phyloP scores from a whole-genome alignment of 2,113 vertebrate genomes.

The Osmerus mordax region DNA sequence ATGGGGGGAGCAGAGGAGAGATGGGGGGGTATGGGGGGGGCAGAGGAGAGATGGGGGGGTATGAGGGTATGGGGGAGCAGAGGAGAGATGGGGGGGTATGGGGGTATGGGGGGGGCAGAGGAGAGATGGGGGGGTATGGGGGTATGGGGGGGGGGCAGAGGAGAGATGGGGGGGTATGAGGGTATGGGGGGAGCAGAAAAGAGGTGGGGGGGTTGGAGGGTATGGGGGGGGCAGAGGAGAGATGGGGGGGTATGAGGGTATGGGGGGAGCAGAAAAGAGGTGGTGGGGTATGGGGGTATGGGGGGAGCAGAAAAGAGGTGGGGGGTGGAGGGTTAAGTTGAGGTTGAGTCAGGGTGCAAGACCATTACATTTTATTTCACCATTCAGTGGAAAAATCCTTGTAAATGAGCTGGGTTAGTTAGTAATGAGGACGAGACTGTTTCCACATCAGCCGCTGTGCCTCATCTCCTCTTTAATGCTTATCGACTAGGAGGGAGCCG shows the following conservation, averaged over 20 bases:
- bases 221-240: not conserved
- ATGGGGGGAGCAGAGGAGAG: too few species aligned
- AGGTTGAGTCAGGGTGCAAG: not conserved
- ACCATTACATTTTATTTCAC: not conserved
- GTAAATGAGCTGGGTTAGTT: conserved; percentile 50
- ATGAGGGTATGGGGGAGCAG: too few species aligned
- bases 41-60: too few species aligned
- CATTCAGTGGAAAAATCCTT: conserved; percentile 39
- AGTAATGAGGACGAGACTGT: conserved; percentile 24
- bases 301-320: not conserved
- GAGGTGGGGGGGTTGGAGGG: not conserved
- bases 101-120: conserved; percentile 35
- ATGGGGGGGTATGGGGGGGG: too few species aligned
- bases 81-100: too few species aligned
- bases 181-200: conserved; percentile 26
- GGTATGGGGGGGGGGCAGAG: too few species aligned
- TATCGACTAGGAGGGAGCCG: not conserved
- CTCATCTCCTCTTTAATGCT: conserved; percentile 28
- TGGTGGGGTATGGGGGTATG: conserved; percentile 5
- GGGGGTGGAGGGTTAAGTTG: conserved; percentile 38
- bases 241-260: not conserved
- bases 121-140: not conserved
- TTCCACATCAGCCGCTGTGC: conserved; percentile 33
- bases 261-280: not conserved
- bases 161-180: not conserved